Evolutionary conservation across 2,888 invertebrate species (phyloP).

Genomic region (Pycnomerus fuliginosus): DNA sequence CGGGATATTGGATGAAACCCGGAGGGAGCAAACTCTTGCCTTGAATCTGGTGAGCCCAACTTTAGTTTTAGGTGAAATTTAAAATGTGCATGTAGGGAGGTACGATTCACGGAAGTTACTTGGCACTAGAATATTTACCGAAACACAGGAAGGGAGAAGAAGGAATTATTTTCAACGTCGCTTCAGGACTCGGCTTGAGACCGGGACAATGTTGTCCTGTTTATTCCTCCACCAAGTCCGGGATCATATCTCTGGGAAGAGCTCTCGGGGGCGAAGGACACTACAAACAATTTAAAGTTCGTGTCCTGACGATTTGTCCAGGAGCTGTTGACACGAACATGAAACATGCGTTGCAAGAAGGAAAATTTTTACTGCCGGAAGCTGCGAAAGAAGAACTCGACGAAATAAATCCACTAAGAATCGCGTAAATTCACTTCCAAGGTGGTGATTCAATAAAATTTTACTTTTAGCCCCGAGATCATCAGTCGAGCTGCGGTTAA

Average conservation of each 20-base stretch:
- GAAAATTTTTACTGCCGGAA: constrained; percentile 1
- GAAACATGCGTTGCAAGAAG: background rate
- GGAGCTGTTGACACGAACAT: constrained; percentile 19
- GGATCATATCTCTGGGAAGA: constrained; percentile 29
- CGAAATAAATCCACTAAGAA: background rate
- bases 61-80: no score
- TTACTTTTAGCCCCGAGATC: constrained; percentile 21
- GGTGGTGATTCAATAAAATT: background rate
- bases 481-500: constrained; percentile 23
- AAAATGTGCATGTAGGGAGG: no score
- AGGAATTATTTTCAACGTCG: no score
- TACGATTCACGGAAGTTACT: no score
- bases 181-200: no score
- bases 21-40: no score
- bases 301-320: constrained; percentile 33
- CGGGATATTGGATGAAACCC: no score
- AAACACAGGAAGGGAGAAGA: constrained; percentile 11
- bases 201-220: constrained; percentile 19
- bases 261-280: constrained; percentile 15
- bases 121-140: no score
- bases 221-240: constrained; percentile 32
- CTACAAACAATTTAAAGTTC: constrained; percentile 24
- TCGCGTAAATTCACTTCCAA: constrained; percentile 2
- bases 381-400: background rate
- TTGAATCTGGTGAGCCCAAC: no score